Percentiles rank a stretch among this genome's conserved stretches.
phyloP scores from a whole-genome alignment of 2,113 vertebrate genomes.

The Zosterops japonicus region DNA sequence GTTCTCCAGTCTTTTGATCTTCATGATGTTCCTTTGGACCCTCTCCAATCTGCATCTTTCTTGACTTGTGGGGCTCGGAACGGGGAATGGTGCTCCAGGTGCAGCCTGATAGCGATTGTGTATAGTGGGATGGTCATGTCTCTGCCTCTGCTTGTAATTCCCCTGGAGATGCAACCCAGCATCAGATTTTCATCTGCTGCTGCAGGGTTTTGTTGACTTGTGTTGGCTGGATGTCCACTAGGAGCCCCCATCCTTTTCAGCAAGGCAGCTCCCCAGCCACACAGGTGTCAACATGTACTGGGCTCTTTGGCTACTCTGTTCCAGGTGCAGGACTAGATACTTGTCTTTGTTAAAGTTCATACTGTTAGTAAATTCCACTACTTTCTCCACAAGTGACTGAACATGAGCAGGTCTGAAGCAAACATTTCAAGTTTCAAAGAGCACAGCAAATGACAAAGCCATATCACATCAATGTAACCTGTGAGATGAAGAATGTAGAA shows the following conservation, averaged over 20 bases:
- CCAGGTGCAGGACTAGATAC: neutral
- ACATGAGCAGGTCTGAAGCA: neutral
- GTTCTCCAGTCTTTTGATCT: neutral
- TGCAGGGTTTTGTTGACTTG: fast-evolving
- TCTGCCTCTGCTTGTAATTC: neutral
- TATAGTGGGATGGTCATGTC: neutral
- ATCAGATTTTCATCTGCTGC: neutral
- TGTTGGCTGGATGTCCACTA: neutral
- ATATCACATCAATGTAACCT: neutral
- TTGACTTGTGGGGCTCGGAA: neutral
- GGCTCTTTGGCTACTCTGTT: neutral
- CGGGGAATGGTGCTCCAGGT: neutral
- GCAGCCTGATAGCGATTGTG: neutral
- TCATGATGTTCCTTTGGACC: neutral
- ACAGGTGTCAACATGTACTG: fast-evolving
- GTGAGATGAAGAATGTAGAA: neutral
- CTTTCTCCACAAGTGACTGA: neutral
- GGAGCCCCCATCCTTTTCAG: neutral
- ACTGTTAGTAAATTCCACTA: neutral
- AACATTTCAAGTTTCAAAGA: neutral
- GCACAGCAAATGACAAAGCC: neutral
- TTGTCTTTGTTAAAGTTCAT: neutral
- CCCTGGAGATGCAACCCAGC: neutral
- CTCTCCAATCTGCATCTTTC: neutral
- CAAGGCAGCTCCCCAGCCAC: neutral